phyloP scores from a whole-genome alignment of 2,888 invertebrate genomes.

The Andricus quercusramuli region DNA sequence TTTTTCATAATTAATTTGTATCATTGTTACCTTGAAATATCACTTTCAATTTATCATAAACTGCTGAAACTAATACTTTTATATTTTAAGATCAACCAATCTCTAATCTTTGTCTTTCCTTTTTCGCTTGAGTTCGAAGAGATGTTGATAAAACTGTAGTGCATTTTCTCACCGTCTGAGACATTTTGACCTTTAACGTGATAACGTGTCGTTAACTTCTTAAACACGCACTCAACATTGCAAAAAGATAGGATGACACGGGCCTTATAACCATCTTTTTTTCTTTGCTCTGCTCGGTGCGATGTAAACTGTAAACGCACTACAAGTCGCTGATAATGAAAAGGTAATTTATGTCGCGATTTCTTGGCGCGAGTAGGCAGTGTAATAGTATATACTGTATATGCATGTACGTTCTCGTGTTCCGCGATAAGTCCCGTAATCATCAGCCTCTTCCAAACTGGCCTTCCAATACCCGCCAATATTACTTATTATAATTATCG shows the following conservation, averaged over 20 bases:
- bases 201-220: slow-evolving; percentile 34
- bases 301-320: slow-evolving; percentile 55
- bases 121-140: too few species aligned
- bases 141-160: neutral
- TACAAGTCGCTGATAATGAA: slow-evolving; percentile 65
- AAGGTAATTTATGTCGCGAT: slow-evolving; percentile 63
- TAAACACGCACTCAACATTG: slow-evolving; percentile 24
- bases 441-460: slow-evolving; percentile 40
- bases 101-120: neutral
- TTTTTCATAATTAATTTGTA: too few species aligned
- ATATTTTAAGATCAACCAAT: too few species aligned
- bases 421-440: slow-evolving; percentile 52
- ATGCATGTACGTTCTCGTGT: slow-evolving; percentile 51
- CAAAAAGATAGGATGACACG: slow-evolving; percentile 29
- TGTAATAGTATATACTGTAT: slow-evolving; percentile 26
- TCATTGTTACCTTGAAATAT: too few species aligned
- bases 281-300: slow-evolving; percentile 39
- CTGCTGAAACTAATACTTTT: too few species aligned
- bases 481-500: neutral
- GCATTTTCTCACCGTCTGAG: slow-evolving; percentile 19
- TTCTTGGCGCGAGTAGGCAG: slow-evolving; percentile 46
- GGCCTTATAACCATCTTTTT: slow-evolving; percentile 19
- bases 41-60: too few species aligned
- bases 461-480: neutral
- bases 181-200: slow-evolving; percentile 8